These are phyloP conservation scores for Melanotaenia pygmaea DNA, from an alignment of 2,797 vertebrate species.

Conservation along the genomic window DNA sequence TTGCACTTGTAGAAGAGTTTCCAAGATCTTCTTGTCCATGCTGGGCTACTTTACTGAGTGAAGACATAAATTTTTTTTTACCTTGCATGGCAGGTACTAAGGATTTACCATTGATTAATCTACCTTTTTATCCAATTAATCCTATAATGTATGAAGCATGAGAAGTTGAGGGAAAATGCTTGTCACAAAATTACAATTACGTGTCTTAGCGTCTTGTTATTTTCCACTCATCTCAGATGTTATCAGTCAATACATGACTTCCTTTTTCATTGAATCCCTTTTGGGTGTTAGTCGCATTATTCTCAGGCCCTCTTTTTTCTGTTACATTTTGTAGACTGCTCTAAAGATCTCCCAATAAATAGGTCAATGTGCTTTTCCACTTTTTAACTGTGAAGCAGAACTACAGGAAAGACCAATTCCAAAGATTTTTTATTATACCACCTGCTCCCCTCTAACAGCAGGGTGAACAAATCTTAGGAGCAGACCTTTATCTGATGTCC, in stretches of 20 bases:
- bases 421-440: conserved; percentile 23
- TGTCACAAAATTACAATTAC: not conserved
- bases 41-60: not conserved
- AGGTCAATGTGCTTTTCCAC: conserved; percentile 19
- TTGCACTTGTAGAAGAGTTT: conserved; percentile 7
- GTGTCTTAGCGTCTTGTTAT: not conserved
- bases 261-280: not conserved
- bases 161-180: not conserved
- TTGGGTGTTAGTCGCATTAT: not conserved
- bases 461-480: conserved; percentile 62
- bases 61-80: conserved; percentile 33
- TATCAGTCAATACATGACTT: not conserved
- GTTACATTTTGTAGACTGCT: not conserved
- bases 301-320: not conserved
- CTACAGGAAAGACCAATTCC: conserved; percentile 25
- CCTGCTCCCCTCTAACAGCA: conserved; percentile 42
- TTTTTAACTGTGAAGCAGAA: conserved; percentile 35
- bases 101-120: not conserved
- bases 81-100: not conserved
- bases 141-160: not conserved
- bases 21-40: conserved; percentile 8
- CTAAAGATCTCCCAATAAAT: not conserved
- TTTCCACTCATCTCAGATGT: not conserved
- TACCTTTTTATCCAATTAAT: not conserved
- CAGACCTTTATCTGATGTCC: conserved; percentile 80